Evolutionary conservation across 2,113 vertebrate genomes (phyloP).

Genomic region (Osmerus mordax): DNA sequence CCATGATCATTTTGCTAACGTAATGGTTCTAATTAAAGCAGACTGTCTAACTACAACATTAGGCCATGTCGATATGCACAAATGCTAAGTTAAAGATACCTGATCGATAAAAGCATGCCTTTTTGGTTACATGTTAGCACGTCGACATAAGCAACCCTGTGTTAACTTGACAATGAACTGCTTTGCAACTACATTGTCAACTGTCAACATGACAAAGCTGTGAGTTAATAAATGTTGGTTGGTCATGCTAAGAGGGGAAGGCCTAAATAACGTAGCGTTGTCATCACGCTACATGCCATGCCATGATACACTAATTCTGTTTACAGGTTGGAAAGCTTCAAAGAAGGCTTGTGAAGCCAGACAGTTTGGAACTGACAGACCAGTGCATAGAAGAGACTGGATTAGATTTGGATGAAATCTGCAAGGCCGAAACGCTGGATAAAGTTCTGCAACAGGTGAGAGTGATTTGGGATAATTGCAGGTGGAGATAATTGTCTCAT

Average conservation of each 20-base stretch:
- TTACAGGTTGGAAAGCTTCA: slow-evolving; percentile 90
- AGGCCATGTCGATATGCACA: no score
- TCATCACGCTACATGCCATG: background rate
- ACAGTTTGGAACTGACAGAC: slow-evolving; percentile 85
- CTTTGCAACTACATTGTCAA: slow-evolving; percentile 59
- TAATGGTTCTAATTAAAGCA: background rate
- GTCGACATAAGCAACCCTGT: slow-evolving; percentile 45
- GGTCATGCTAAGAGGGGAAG: background rate
- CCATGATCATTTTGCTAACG: slow-evolving; percentile 8
- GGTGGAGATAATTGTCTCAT: background rate
- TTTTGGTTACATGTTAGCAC: slow-evolving; percentile 65
- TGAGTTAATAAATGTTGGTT: slow-evolving; percentile 34
- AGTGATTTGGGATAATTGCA: background rate
- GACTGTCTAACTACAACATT: no score
- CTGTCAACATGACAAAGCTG: slow-evolving; percentile 24
- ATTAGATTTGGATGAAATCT: slow-evolving; percentile 79
- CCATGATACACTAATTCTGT: slow-evolving; percentile 53
- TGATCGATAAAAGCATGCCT: slow-evolving; percentile 49
- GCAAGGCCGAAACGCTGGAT: slow-evolving; percentile 86
- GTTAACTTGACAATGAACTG: slow-evolving; percentile 62
- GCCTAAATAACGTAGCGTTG: background rate
- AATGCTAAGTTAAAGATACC: background rate
- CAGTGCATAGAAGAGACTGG: slow-evolving; percentile 85
- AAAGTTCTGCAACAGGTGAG: slow-evolving; percentile 90
- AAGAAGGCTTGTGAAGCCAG: slow-evolving; percentile 86